Percentiles rank a stretch among this genome's conserved stretches.
phyloP scores from a whole-genome alignment of 2,888 invertebrate species.

The Lottia scabra region DNA sequence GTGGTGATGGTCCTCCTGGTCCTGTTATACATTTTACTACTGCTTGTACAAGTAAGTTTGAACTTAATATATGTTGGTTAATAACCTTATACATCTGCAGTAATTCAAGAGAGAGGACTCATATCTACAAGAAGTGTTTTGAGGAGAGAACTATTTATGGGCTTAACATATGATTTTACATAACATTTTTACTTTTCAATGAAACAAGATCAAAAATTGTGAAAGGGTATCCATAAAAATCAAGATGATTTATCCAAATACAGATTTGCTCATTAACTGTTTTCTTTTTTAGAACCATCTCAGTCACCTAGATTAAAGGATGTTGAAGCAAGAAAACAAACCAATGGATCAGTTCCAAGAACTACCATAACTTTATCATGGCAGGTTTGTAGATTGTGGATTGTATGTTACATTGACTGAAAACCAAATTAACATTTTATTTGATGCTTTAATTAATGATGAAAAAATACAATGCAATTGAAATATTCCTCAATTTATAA shows the following conservation, averaged over 20 bases:
- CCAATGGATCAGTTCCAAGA: neutral
- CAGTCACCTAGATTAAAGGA: neutral
- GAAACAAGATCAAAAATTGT: conserved; percentile 17
- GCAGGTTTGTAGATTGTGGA: neutral
- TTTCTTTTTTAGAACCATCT: neutral
- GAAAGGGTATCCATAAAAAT: neutral
- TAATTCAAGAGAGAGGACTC: too few relatives aligned
- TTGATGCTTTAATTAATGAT: too few relatives aligned
- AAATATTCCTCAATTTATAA: conserved; percentile 19
- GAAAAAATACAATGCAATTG: too few relatives aligned
- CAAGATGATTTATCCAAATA: neutral
- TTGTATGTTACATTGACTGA: conserved; percentile 6
- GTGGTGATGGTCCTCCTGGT: conserved; percentile 54
- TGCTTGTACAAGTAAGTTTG: conserved; percentile 47
- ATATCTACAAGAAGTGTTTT: too few relatives aligned
- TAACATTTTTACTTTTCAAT: too few relatives aligned
- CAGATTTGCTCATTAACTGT: too few relatives aligned
- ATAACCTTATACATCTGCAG: too few relatives aligned
- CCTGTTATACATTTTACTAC: conserved; percentile 50
- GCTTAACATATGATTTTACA: too few relatives aligned
- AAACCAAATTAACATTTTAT: neutral
- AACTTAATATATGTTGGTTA: too few relatives aligned
- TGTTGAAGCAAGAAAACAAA: neutral
- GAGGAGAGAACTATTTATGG: too few relatives aligned
- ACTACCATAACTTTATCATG: neutral